Conservation (phyloP, 2,797 vertebrate species). For the Arremon brunneinucha region DNA sequence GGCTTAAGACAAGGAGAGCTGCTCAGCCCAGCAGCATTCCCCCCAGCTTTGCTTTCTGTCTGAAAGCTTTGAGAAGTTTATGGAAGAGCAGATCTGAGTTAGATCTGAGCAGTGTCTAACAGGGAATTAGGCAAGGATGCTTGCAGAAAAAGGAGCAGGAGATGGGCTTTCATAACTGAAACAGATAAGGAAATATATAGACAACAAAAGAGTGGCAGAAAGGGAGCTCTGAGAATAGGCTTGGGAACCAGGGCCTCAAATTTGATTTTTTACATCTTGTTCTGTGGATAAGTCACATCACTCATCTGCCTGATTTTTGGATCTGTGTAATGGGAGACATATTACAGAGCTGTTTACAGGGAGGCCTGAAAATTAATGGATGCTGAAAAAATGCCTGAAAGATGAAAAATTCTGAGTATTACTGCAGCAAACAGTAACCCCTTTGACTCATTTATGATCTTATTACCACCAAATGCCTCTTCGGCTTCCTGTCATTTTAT, state of each 20-base stretch:
- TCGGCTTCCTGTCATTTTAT: slow-evolving; percentile 20
- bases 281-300: not conserved
- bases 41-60: not conserved
- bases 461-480: slow-evolving; percentile 38
- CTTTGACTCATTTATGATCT: slow-evolving; percentile 55
- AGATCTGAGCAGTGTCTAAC: not conserved
- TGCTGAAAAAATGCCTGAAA: not conserved
- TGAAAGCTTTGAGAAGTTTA: not conserved
- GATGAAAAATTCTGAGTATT: slow-evolving; percentile 19
- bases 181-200: not conserved
- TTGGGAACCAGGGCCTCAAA: not conserved
- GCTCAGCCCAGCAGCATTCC: not conserved
- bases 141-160: not conserved
- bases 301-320: not conserved
- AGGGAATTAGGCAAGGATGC: not conserved
- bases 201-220: not conserved
- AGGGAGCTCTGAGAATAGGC: not conserved
- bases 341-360: not conserved
- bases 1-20: not conserved
- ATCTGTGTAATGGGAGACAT: not conserved
- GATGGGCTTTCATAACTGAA: not conserved
- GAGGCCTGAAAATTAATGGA: slow-evolving; percentile 9
- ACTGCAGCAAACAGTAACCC: slow-evolving; percentile 26
- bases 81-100: not conserved
- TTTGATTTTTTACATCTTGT: not conserved